phyloP scores from a whole-genome alignment of 2,113 vertebrate genomes.

The Onychostruthus taczanowskii region DNA sequence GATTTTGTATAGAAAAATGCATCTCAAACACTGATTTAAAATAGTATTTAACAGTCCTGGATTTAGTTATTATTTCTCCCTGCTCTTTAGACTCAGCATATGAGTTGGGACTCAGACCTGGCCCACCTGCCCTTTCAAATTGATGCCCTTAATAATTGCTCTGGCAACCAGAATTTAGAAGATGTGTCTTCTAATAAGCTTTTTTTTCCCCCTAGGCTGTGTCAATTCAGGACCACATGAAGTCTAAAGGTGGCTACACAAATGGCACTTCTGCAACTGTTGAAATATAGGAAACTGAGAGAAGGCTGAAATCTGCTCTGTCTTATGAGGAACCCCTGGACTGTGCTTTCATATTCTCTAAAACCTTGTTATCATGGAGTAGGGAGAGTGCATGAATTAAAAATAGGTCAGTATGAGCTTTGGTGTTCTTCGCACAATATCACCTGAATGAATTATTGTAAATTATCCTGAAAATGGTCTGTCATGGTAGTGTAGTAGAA shows the following conservation, averaged over 20 bases:
- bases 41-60: background rate
- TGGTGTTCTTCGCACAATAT: background rate
- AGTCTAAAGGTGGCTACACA: conserved; percentile 85
- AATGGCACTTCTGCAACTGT: conserved; percentile 74
- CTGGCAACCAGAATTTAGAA: background rate
- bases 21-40: background rate
- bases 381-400: background rate
- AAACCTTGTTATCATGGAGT: background rate
- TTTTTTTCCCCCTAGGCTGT: conserved; percentile 66
- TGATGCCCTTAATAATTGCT: background rate
- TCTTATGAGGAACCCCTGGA: background rate
- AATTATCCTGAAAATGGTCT: background rate
- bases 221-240: conserved; percentile 86
- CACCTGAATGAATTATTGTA: background rate
- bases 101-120: background rate
- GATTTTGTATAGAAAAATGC: background rate
- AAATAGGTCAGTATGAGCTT: conserved; percentile 5
- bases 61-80: background rate
- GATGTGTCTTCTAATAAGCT: background rate
- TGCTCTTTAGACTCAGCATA: background rate
- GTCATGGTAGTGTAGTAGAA: background rate
- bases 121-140: background rate
- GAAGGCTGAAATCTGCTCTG: background rate
- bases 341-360: background rate
- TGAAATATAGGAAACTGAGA: conserved; percentile 73